These are phyloP conservation scores for Istiophorus platypterus DNA, from an alignment of 2,113 vertebrate genomes.

Conservation along the genomic window DNA sequence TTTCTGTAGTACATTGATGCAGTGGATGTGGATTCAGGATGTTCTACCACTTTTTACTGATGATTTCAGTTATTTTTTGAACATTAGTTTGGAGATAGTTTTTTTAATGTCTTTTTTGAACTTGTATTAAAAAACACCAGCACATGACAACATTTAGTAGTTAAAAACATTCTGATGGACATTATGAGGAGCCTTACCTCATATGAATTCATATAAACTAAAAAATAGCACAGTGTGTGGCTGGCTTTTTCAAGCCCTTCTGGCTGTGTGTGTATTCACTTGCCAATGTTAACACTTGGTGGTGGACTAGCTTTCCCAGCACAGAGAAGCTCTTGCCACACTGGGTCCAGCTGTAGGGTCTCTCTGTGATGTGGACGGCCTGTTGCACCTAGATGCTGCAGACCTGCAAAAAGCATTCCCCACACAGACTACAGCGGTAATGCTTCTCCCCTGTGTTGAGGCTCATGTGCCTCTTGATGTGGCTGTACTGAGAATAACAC, in stretches of 20 bases:
- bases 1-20: no score
- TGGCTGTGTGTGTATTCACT: neutral
- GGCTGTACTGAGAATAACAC: slow-evolving; percentile 62
- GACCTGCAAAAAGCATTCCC: slow-evolving; percentile 55
- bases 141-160: neutral
- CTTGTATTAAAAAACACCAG: neutral
- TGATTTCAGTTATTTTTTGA: neutral
- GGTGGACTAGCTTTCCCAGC: slow-evolving; percentile 57
- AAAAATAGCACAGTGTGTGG: neutral
- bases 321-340: slow-evolving; percentile 67
- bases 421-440: slow-evolving; percentile 46
- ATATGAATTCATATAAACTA: neutral
- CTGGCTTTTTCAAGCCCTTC: neutral
- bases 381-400: slow-evolving; percentile 59
- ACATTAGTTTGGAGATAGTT: neutral
- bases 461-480: slow-evolving; percentile 65
- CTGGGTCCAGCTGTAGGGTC: slow-evolving; percentile 59
- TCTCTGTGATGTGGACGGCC: slow-evolving; percentile 58
- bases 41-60: neutral
- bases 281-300: slow-evolving; percentile 48
- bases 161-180: neutral
- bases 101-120: neutral
- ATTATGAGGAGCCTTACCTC: no score
- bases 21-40: neutral
- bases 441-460: slow-evolving; percentile 60